Conservation (phyloP, 2,113 vertebrate species). For the Cebidichthys violaceus region DNA sequence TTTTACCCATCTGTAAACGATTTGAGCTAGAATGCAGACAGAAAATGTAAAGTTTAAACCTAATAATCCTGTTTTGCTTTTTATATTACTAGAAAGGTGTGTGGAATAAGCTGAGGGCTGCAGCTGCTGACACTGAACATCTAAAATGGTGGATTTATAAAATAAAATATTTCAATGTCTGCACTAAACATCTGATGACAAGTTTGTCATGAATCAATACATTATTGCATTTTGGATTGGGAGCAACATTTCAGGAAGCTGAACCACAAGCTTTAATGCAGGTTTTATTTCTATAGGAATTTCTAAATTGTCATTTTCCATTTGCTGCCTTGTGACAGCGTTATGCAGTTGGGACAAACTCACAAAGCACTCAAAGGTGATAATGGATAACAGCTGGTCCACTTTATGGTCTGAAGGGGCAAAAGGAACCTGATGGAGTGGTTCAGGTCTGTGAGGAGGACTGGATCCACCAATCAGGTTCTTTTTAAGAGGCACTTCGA, state of each 20-base stretch:
- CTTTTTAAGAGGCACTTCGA: background rate
- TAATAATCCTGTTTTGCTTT: slow-evolving; percentile 40
- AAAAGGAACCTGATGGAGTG: background rate
- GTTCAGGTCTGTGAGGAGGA: background rate
- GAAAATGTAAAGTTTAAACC: slow-evolving; percentile 38
- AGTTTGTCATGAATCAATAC: background rate
- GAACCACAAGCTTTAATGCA: background rate
- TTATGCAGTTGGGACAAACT: background rate
- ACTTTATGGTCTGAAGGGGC: background rate
- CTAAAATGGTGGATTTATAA: background rate
- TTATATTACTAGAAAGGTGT: background rate
- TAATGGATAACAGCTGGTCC: background rate
- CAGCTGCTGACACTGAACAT: background rate
- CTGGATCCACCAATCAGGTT: background rate
- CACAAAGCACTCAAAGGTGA: background rate
- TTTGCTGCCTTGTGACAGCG: background rate
- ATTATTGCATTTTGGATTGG: background rate
- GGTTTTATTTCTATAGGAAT: background rate
- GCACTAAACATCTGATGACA: background rate
- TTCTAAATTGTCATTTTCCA: background rate
- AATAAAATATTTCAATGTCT: background rate
- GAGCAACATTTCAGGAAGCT: background rate
- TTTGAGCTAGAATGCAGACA: slow-evolving; percentile 31
- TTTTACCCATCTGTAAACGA: slow-evolving; percentile 19
- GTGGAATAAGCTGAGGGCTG: background rate